Evolutionary conservation across 2,113 vertebrate genomes (phyloP), one percentile per base, ranked within the genome.

Genomic region (Empidonax traillii): DNA sequence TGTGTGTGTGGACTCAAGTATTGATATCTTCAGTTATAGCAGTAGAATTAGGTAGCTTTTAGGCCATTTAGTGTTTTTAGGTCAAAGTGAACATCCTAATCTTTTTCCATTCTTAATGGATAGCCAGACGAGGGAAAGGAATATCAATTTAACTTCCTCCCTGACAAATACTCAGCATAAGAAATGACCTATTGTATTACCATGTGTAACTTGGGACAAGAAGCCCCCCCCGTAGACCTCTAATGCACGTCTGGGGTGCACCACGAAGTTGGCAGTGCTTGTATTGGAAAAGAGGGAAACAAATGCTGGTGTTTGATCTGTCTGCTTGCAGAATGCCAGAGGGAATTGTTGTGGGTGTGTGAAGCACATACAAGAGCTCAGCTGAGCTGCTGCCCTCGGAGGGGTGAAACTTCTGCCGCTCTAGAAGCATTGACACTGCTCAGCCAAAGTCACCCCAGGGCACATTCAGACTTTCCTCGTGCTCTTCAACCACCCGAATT

Each of bases 321-420:
- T 44, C 46, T 85, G 33, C 72, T 31, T 79, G 77, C 51, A 71
- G 52, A 24, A 24, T 6, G 37, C 30, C 43, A 12, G 5, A 24
- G 39, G 76, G 85, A 71, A 51, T 74, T 0, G 0, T 10, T 43
- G 8, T 1, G 33, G 58, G 33, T 30, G 46, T 10, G 37, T 51
- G 37, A 69, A 62, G 39, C 1, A 3, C 0, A 1, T 14, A 24
- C n/a, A 35, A 0, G 3, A 74, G 53, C 30, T 79, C 62, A 43
- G 33, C 15, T 30, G 49, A 78, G 49, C 56, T 78, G 47, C 55
- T 10, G 2, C 30, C 21, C 56, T 52, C 4, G 0, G 7, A 24
- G 25, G 12, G 33, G 14, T 85, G 44, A 49, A 69, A 72, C 37
- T 49, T n/a, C 19, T 58, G 58, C 27, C 0, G 0, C 27, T 51